A percentile compares a stretch with the other conserved stretches of the same genome.
These are phyloP conservation scores for Actenoides hombroni DNA, from an alignment of 2,113 vertebrate species.

Conservation along the genomic window DNA sequence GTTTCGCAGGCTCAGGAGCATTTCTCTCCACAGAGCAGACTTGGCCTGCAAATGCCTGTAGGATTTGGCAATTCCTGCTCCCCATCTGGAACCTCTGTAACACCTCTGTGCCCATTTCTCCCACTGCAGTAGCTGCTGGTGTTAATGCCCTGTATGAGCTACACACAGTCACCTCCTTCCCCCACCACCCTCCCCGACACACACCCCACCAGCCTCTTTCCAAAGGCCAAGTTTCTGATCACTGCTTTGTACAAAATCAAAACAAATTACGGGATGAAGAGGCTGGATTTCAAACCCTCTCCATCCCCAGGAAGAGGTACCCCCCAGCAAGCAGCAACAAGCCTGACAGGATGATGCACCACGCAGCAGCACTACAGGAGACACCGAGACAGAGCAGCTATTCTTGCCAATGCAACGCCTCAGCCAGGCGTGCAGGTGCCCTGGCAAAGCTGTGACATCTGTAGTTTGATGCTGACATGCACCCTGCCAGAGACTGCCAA, in stretches of 20 bases:
- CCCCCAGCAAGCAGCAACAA: fast-evolving
- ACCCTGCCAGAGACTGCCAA: fast-evolving
- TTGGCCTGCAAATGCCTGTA: neutral
- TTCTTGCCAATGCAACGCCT: neutral
- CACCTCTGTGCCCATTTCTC: neutral
- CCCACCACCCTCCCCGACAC: fast-evolving
- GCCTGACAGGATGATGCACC: no score
- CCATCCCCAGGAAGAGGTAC: neutral
- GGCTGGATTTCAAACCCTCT: neutral
- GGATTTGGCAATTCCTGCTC: neutral
- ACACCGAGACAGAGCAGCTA: neutral
- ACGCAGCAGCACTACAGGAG: neutral
- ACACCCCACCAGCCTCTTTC: neutral
- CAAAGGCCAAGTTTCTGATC: neutral
- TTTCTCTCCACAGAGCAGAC: fast-evolving
- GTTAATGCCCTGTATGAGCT: neutral
- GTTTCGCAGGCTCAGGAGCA: neutral
- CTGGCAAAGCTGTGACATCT: neutral
- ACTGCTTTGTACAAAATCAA: neutral
- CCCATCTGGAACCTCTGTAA: neutral
- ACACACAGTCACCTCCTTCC: no score
- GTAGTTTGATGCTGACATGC: neutral
- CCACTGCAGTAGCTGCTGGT: neutral
- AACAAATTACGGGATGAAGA: neutral
- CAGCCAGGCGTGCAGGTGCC: neutral